These are phyloP conservation scores for Cnemophilus loriae DNA, from an alignment of 2,113 vertebrate species.

Conservation along the genomic window DNA sequence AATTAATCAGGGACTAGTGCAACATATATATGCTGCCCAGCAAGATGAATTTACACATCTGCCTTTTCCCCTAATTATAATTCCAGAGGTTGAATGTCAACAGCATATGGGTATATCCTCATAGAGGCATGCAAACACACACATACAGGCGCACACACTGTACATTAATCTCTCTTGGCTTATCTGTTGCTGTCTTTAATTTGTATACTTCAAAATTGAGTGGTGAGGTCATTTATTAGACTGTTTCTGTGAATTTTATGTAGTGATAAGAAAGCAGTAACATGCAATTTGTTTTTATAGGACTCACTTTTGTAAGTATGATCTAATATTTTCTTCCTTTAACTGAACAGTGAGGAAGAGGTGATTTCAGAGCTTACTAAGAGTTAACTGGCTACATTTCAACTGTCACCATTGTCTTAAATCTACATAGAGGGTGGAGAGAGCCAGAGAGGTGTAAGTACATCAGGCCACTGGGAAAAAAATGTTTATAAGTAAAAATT, in stretches of 20 bases:
- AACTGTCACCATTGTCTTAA: slow-evolving; percentile 42
- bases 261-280: slow-evolving; percentile 45
- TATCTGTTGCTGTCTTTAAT: slow-evolving; percentile 51
- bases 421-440: not conserved
- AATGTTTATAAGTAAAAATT: not conserved
- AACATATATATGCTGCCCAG: slow-evolving; percentile 15
- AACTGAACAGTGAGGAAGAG: not conserved
- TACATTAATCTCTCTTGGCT: slow-evolving; percentile 51
- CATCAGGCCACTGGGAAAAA: not conserved
- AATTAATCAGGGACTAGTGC: slow-evolving; percentile 34
- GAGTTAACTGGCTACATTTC: slow-evolving; percentile 43
- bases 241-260: slow-evolving; percentile 54
- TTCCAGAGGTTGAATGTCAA: slow-evolving; percentile 57
- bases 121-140: not conserved
- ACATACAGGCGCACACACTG: not conserved
- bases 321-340: slow-evolving; percentile 30
- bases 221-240: slow-evolving; percentile 63
- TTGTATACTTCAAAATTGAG: slow-evolving; percentile 59
- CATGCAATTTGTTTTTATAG: slow-evolving; percentile 58
- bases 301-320: slow-evolving; percentile 40
- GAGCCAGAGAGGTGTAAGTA: slow-evolving; percentile 21
- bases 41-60: slow-evolving; percentile 61
- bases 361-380: slow-evolving; percentile 16
- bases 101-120: slow-evolving; percentile 34
- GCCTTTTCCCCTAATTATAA: slow-evolving; percentile 62